Percentiles rank a stretch among this genome's conserved stretches.
Conservation (phyloP, 2,888 invertebrate genomes). For the Acrocera orbiculus region DNA sequence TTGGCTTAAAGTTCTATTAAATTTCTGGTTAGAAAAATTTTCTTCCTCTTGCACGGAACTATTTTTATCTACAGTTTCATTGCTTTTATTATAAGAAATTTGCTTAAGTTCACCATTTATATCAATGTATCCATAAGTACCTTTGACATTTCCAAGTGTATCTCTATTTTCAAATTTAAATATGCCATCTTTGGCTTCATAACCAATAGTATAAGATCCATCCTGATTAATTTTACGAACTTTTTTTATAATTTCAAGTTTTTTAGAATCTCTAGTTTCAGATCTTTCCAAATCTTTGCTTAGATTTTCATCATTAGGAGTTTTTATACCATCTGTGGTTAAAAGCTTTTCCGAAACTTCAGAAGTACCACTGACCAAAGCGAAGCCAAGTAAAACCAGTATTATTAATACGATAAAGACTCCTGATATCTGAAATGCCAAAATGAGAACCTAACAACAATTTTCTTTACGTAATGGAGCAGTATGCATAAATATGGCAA, state of each 20-base stretch:
- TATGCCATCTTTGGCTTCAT: slow-evolving; percentile 69
- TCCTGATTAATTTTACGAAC: slow-evolving; percentile 65
- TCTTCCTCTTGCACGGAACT: slow-evolving; percentile 18
- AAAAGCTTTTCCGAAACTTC: no score
- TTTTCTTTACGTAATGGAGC: slow-evolving; percentile 5
- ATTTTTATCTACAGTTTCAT: slow-evolving; percentile 32
- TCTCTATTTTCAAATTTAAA: slow-evolving; percentile 72
- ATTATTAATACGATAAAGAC: no score
- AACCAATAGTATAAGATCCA: slow-evolving; percentile 70
- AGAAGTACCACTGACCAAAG: no score
- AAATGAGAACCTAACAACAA: slow-evolving; percentile 11
- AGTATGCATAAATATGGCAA: no score
- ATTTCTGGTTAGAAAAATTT: slow-evolving; percentile 22
- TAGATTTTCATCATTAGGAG: no score
- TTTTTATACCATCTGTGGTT: no score
- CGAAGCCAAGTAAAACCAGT: no score
- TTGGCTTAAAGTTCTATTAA: slow-evolving; percentile 29
- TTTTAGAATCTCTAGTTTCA: slow-evolving; percentile 48
- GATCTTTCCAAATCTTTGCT: slow-evolving; percentile 26
- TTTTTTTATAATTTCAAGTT: slow-evolving; percentile 64
- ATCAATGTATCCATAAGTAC: slow-evolving; percentile 67
- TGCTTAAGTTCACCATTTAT: slow-evolving; percentile 60
- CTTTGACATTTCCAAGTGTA: slow-evolving; percentile 61
- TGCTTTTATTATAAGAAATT: slow-evolving; percentile 49
- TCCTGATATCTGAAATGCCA: slow-evolving; percentile 17